Evolutionary conservation across 1,140 invertebrate genomes (phyloP).

Genomic region (Rhopalosiphum padi): DNA sequence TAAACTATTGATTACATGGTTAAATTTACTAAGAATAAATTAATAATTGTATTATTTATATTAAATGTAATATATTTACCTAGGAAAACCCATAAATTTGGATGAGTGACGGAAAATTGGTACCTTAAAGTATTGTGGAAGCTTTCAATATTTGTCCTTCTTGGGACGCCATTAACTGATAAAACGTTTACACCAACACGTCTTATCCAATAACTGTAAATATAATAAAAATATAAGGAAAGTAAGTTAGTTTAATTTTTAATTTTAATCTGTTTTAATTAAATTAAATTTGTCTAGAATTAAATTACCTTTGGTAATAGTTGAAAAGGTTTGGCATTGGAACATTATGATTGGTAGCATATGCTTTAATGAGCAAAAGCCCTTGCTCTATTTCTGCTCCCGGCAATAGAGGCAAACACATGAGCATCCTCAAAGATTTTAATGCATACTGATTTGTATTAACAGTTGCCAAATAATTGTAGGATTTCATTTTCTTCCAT

Average conservation of each 20-base stretch:
- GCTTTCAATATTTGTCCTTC: conserved; percentile 3
- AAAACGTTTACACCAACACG: not conserved
- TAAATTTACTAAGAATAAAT: too few species aligned
- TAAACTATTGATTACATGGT: too few species aligned
- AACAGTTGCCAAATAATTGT: not conserved
- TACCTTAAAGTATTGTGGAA: not conserved
- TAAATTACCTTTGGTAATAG: not conserved
- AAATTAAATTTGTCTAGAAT: not conserved
- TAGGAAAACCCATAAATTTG: conserved; percentile 20
- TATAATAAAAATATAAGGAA: not conserved
- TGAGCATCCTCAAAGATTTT: not conserved
- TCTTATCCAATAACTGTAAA: not conserved
- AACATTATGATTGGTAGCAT: not conserved
- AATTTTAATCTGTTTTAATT: not conserved
- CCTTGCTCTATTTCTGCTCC: not conserved
- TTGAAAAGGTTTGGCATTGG: not conserved
- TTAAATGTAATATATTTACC: not conserved
- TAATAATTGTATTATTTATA: too few species aligned
- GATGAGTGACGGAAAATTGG: not conserved
- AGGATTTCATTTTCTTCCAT: conserved; percentile 5
- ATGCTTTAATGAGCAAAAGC: not conserved
- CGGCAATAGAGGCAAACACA: not conserved
- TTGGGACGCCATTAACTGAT: not conserved
- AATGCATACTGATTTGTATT: not conserved
- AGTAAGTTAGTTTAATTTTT: not conserved